Evolutionary conservation across 2,113 vertebrate genomes (phyloP), one percentile per base, ranked within the genome.

Genomic region (Maylandia zebra): DNA sequence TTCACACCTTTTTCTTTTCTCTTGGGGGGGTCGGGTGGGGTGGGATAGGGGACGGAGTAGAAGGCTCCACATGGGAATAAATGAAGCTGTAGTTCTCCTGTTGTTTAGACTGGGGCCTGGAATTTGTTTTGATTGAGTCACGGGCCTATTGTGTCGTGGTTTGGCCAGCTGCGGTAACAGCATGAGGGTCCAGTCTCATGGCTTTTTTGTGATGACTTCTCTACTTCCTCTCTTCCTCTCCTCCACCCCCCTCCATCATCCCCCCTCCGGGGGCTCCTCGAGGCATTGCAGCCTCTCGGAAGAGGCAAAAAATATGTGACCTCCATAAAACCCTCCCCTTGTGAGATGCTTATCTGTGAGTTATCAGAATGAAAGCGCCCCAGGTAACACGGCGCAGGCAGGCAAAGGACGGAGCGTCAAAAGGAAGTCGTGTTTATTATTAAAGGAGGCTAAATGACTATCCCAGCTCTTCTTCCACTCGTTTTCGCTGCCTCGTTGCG

Each of bases 121-220:
- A 38, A 79, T 91, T 79, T 95, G 90, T 95, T 95, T 91, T 90
- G 90, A 88, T 94, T 94, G 92, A 95, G 93, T 95, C 93, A 92
- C 71, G 45, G 91, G 89, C 85, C 92, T 74, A 93, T 96, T 95
- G 93, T 95, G 90, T 85, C 81, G 93, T 78, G 87, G 93, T 93
- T 84, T 89, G 88, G 91, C 89, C 94, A 94, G 95, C 94, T 96
- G 94, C 91, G 87, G 91, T 79, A 92, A 94, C 93, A 91, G 89
- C 90, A 93, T 94, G 94, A 92, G 95, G 95, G 94, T 95, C 90
- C 74, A 90, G 94, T 93, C 91, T 92, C 88, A 19, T 45, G 17
- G 82, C 59, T 84, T 89, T 93, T 92, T 94, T 64, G 94, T 94
- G 76, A 93, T 95, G 95, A 96, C 95, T 96, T 95, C 91, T 93